Conservation (phyloP, 2,113 vertebrate genomes). For the Muscicapa adusta region DNA sequence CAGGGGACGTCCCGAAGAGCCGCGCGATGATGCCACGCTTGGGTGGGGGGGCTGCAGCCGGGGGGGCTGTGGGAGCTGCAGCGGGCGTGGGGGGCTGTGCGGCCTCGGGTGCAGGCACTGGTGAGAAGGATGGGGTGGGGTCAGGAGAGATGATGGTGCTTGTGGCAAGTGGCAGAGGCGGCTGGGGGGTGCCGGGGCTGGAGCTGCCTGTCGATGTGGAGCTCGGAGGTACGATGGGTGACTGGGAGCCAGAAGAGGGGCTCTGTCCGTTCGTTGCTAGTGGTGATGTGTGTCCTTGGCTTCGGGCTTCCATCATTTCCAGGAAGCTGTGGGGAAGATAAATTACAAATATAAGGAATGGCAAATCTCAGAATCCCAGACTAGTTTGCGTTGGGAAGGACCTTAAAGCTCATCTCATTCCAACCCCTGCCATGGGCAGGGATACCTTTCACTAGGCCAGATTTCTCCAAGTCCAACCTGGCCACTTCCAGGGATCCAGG, state of each 20-base stretch:
- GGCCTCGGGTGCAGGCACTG: conserved; percentile 57
- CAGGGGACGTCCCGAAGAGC: conserved; percentile 79
- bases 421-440: background rate
- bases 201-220: conserved; percentile 85
- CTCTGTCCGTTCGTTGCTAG: conserved; percentile 85
- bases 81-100: background rate
- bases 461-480: background rate
- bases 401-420: background rate
- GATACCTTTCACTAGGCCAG: background rate
- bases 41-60: background rate
- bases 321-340: conserved; percentile 80
- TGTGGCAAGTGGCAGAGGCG: conserved; percentile 30
- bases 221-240: conserved; percentile 83
- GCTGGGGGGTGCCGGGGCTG: conserved; percentile 88
- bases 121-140: background rate
- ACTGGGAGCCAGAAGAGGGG: conserved; percentile 91
- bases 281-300: conserved; percentile 78
- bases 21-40: conserved; percentile 89
- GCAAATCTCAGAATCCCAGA: background rate
- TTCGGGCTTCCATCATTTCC: conserved; percentile 88
- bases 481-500: background rate
- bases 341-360: background rate
- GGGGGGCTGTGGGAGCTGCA: background rate
- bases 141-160: conserved; percentile 54
- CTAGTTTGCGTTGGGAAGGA: background rate